A percentile compares a stretch with the other conserved stretches of the same genome.
These are phyloP conservation scores for Lasioglossum morio DNA, from an alignment of 2,888 invertebrate genomes.

Conservation along the genomic window DNA sequence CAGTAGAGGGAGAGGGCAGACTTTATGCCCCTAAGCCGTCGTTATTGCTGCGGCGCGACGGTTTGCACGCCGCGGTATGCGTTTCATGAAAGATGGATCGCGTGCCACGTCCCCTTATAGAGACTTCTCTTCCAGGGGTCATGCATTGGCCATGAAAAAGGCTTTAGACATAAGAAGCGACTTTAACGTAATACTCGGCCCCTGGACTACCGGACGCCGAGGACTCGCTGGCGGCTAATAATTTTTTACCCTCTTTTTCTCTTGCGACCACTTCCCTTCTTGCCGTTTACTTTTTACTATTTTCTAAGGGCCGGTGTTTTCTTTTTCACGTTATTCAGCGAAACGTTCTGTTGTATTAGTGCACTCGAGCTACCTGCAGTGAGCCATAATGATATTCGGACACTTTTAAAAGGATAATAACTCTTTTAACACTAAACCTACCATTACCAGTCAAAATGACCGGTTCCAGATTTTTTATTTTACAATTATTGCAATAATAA, in stretches of 20 bases:
- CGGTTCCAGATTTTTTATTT: no score
- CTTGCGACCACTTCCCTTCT: background rate
- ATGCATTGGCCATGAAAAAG: slow-evolving; percentile 58
- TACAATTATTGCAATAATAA: no score
- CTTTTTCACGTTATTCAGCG: background rate
- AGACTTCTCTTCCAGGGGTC: slow-evolving; percentile 62
- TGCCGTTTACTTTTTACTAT: background rate
- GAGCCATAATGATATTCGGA: no score
- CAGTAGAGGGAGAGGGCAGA: slow-evolving; percentile 33
- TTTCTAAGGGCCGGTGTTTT: background rate
- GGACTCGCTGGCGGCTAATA: slow-evolving; percentile 24
- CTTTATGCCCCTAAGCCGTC: slow-evolving; percentile 70
- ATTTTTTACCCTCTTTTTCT: slow-evolving; percentile 8
- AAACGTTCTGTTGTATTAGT: background rate
- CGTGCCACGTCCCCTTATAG: slow-evolving; percentile 63
- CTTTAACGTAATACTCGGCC: slow-evolving; percentile 54
- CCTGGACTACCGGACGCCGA: slow-evolving; percentile 16
- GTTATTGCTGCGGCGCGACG: slow-evolving; percentile 73
- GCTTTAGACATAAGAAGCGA: slow-evolving; percentile 56
- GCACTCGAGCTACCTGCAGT: no score
- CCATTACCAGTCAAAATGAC: no score
- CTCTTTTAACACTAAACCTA: no score
- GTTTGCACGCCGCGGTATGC: slow-evolving; percentile 71
- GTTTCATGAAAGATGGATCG: slow-evolving; percentile 74
- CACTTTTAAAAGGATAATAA: no score